Percentiles rank a stretch among this genome's conserved stretches.
phyloP scores from a whole-genome alignment of 2,797 vertebrate species.

The Erethizon dorsatum region DNA sequence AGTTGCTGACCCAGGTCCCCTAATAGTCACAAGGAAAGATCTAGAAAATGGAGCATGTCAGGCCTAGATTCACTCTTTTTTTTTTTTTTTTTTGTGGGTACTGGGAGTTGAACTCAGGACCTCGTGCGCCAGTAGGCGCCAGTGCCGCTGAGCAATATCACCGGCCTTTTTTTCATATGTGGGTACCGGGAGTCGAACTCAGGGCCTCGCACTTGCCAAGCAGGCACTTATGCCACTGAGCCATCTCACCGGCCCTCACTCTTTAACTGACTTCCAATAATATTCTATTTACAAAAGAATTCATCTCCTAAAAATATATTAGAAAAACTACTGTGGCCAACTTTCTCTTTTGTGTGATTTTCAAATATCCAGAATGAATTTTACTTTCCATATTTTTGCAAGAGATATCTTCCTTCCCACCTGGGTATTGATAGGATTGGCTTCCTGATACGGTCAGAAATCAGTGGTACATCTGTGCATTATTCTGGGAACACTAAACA shows the following conservation, averaged over 20 bases:
- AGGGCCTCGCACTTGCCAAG: too few relatives aligned
- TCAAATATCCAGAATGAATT: slow-evolving; percentile 6
- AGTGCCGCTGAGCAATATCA: too few relatives aligned
- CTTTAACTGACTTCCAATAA: slow-evolving; percentile 45
- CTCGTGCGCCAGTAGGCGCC: too few relatives aligned
- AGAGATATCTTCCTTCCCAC: slow-evolving; percentile 20
- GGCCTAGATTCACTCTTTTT: background rate
- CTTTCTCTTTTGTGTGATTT: slow-evolving; percentile 47
- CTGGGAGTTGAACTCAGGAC: too few relatives aligned
- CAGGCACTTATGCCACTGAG: too few relatives aligned
- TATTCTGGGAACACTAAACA: background rate
- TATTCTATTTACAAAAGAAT: slow-evolving; percentile 40
- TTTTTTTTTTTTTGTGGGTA: too few relatives aligned
- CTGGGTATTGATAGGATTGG: background rate
- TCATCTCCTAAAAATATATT: slow-evolving; percentile 4
- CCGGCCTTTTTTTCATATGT: too few relatives aligned
- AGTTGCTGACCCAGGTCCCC: background rate
- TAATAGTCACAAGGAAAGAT: slow-evolving; percentile 27
- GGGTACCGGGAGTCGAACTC: too few relatives aligned
- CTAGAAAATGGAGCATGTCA: background rate
- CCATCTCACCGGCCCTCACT: background rate
- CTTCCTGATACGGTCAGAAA: background rate
- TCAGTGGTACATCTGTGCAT: background rate
- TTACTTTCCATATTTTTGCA: slow-evolving; percentile 11
- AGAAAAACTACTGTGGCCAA: slow-evolving; percentile 24